Evolutionary conservation across 2,797 vertebrate genomes (phyloP).

Genomic region (Champsocephalus gunnari): DNA sequence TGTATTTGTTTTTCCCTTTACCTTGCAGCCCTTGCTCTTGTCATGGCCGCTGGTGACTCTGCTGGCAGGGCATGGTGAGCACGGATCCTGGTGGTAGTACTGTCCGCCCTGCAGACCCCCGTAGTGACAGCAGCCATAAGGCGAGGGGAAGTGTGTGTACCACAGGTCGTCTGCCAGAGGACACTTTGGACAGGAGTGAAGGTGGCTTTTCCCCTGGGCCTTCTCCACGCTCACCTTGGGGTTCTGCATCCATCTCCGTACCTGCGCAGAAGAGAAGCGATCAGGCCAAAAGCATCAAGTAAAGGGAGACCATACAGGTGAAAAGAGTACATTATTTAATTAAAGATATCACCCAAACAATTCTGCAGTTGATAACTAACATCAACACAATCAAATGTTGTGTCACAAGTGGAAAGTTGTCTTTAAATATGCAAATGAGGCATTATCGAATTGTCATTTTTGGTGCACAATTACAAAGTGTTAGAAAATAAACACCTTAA

Average conservation of each 20-base stretch:
- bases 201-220: constrained; percentile 83
- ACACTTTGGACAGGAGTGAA: constrained; percentile 87
- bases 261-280: constrained; percentile 73
- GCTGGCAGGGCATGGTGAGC: constrained; percentile 63
- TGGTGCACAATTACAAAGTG: too few species aligned
- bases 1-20: constrained; percentile 47
- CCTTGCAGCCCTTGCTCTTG: constrained; percentile 84
- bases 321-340: too few species aligned
- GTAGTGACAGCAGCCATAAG: constrained; percentile 82
- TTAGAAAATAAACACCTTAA: too few species aligned
- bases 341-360: too few species aligned
- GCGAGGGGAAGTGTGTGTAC: constrained; percentile 81
- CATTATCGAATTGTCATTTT: too few species aligned
- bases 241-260: constrained; percentile 95
- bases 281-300: neutral
- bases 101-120: constrained; percentile 71
- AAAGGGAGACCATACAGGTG: too few species aligned
- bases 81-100: constrained; percentile 75
- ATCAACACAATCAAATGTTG: too few species aligned
- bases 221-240: constrained; percentile 93
- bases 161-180: constrained; percentile 86
- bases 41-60: constrained; percentile 62
- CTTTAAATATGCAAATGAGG: too few species aligned
- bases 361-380: too few species aligned
- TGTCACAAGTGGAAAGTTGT: too few species aligned